Evolutionary conservation across 1,140 invertebrate species (phyloP).

Genomic region (Zophobas morio): DNA sequence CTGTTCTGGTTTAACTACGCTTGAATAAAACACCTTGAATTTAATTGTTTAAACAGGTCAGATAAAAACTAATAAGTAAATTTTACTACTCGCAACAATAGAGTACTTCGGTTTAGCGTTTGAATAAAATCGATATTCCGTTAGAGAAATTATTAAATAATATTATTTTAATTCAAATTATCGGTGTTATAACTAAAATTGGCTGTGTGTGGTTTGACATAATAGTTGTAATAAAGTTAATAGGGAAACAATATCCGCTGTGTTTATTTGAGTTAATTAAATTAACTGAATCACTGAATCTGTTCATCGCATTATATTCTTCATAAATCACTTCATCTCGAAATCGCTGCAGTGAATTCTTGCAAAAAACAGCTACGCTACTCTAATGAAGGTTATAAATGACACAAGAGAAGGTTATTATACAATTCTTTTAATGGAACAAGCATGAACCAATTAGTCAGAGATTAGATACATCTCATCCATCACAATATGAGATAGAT

Average conservation of each 20-base stretch:
- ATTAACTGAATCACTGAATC: constrained; percentile 1
- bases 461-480: constrained; percentile 18
- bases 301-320: background rate
- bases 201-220: no score
- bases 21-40: no score
- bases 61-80: no score
- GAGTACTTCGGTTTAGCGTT: no score
- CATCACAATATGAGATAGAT: constrained; percentile 8
- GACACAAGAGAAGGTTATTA: constrained; percentile 10
- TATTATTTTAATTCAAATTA: no score
- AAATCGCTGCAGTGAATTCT: constrained; percentile 1
- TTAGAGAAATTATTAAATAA: no score
- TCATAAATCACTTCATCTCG: background rate
- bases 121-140: no score
- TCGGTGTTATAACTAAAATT: no score
- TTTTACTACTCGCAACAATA: no score
- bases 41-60: no score
- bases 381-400: constrained; percentile 1
- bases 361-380: background rate
- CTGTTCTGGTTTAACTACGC: no score
- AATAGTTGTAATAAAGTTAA: background rate
- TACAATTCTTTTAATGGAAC: constrained; percentile 10
- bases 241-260: background rate
- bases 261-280: background rate
- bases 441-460: constrained; percentile 9